Evolutionary conservation across 2,113 vertebrate genomes (phyloP).

Genomic region (Scomber scombrus): DNA sequence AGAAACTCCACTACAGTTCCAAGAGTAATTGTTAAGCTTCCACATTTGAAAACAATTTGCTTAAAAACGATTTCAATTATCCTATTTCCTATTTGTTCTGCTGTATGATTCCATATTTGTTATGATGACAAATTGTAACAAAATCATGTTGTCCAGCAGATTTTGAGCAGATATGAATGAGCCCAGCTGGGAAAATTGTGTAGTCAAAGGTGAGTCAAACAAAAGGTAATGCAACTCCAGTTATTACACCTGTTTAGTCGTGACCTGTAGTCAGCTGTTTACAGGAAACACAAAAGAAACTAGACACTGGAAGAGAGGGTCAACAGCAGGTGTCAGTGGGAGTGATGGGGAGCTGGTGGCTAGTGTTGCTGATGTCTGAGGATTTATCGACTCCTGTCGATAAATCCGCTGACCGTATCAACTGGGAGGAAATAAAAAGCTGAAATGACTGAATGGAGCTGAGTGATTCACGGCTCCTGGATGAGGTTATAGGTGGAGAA

Average conservation of each 20-base stretch:
- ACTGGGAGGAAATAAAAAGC: conserved; percentile 16
- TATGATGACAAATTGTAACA: background rate
- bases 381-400: conserved; percentile 34
- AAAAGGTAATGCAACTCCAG: conserved; percentile 20
- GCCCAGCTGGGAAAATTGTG: background rate
- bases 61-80: too few species aligned
- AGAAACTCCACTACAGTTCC: background rate
- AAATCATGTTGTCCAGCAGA: background rate
- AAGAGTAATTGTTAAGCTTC: background rate
- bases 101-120: background rate
- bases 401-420: conserved; percentile 37
- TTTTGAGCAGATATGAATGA: conserved; percentile 12
- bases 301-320: conserved; percentile 33
- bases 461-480: conserved; percentile 30
- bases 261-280: conserved; percentile 8
- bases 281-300: conserved; percentile 25
- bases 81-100: too few species aligned
- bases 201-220: conserved; percentile 5
- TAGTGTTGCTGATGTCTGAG: conserved; percentile 41
- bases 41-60: too few species aligned
- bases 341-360: conserved; percentile 3
- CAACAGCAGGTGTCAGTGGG: conserved; percentile 35
- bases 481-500: conserved; percentile 22
- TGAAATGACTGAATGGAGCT: conserved; percentile 35
- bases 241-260: background rate